These are phyloP conservation scores for Hypselothyrea guttata DNA, from an alignment of 2,888 invertebrate genomes.

Conservation along the genomic window DNA sequence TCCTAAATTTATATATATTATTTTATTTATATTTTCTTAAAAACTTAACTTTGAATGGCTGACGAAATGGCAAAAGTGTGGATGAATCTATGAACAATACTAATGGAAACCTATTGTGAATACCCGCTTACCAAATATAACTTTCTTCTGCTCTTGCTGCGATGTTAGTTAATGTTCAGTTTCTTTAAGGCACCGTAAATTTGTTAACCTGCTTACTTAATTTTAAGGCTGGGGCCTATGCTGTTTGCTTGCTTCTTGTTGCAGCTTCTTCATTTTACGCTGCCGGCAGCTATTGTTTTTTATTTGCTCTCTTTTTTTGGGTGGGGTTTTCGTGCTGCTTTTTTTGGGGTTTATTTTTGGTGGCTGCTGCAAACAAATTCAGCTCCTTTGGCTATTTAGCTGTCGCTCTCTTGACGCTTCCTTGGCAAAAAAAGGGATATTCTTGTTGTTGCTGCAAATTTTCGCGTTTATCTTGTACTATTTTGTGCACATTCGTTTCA, in stretches of 20 bases:
- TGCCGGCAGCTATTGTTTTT: background rate
- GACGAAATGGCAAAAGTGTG: no score
- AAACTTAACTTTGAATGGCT: no score
- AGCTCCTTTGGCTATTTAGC: constrained; percentile 40
- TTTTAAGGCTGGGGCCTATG: no score
- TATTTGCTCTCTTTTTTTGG: background rate
- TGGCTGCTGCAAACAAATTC: constrained; percentile 30
- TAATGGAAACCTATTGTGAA: no score
- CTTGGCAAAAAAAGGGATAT: constrained; percentile 21
- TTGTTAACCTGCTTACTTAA: no score
- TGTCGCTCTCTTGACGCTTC: constrained; percentile 36
- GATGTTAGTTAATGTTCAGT: no score
- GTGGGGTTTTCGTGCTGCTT: background rate
- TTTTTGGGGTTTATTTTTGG: background rate
- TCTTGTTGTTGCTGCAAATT: constrained; percentile 34
- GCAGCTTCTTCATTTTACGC: background rate
- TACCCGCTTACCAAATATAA: no score
- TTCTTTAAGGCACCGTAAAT: no score
- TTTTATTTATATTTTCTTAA: no score
- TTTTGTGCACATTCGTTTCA: constrained; percentile 62
- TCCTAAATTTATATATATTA: no score
- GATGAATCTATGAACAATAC: no score
- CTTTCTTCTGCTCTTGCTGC: no score
- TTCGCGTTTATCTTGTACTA: constrained; percentile 55
- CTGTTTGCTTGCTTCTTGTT: background rate